Percentiles rank a stretch among this genome's conserved stretches.
Conservation (phyloP, 1,140 invertebrate genomes). For the Carcinoscorpius rotundicauda region DNA sequence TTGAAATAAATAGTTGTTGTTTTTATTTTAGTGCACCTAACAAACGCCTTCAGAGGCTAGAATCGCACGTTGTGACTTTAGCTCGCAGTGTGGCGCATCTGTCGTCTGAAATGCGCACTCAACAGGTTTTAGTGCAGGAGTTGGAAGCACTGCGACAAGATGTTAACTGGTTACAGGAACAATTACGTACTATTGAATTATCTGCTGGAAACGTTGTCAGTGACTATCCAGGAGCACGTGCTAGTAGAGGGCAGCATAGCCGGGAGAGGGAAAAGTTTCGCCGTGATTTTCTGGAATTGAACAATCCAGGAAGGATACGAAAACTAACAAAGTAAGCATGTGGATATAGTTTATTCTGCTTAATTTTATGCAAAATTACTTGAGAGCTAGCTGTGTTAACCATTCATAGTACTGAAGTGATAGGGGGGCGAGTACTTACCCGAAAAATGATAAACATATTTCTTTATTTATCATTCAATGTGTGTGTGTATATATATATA, state of each 20-base stretch:
- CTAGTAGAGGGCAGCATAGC: slow-evolving; percentile 5
- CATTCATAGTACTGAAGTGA: background rate
- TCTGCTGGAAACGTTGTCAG: slow-evolving; percentile 9
- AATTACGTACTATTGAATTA: slow-evolving; percentile 28
- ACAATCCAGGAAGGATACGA: slow-evolving; percentile 53
- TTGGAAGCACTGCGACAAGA: slow-evolving; percentile 77
- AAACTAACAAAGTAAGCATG: slow-evolving; percentile 43
- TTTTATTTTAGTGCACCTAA: slow-evolving; percentile 52
- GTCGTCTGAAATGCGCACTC: slow-evolving; percentile 80
- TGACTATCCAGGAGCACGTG: background rate
- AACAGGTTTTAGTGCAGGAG: slow-evolving; percentile 78
- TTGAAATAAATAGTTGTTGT: slow-evolving; percentile 3
- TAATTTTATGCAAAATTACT: background rate
- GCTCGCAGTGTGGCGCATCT: slow-evolving; percentile 84
- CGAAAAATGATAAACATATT: too few relatives aligned
- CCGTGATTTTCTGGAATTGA: slow-evolving; percentile 37
- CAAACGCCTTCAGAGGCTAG: slow-evolving; percentile 74
- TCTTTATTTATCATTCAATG: too few relatives aligned
- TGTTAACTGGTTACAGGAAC: slow-evolving; percentile 58
- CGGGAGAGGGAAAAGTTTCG: slow-evolving; percentile 30
- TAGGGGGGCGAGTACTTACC: too few relatives aligned
- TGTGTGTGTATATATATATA: too few relatives aligned
- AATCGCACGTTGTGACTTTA: slow-evolving; percentile 82
- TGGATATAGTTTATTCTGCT: slow-evolving; percentile 44
- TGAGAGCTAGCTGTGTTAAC: background rate